Conservation (phyloP, 2,888 invertebrate genomes). For the Scrobipalpa atriplicella region DNA sequence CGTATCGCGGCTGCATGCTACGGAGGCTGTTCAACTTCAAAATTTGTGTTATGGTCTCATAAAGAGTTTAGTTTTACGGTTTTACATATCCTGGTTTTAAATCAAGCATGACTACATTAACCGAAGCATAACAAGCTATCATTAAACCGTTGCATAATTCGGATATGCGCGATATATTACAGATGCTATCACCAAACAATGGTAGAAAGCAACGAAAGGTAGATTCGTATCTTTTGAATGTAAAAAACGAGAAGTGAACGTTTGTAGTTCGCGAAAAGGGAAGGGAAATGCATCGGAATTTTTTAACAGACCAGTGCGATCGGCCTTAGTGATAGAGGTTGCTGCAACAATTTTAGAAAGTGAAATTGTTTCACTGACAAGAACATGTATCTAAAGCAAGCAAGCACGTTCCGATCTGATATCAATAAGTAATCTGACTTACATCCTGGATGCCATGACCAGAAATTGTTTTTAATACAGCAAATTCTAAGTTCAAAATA, state of each 20-base stretch:
- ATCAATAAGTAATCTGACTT: too few relatives aligned
- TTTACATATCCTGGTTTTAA: neutral
- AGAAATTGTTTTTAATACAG: too few relatives aligned
- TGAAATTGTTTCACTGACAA: neutral
- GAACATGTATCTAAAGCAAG: neutral
- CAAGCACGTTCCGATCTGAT: too few relatives aligned
- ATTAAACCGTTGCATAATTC: conserved; percentile 30
- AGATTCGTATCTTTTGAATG: conserved; percentile 44
- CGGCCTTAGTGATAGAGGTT: neutral
- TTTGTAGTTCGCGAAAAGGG: conserved; percentile 22
- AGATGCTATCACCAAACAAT: conserved; percentile 40
- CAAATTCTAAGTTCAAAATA: too few relatives aligned
- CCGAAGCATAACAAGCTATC: conserved; percentile 20
- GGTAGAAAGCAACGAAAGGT: conserved; percentile 41
- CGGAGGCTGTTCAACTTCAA: too few relatives aligned
- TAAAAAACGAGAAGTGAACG: conserved; percentile 41
- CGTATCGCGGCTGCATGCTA: too few relatives aligned
- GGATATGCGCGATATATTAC: conserved; percentile 15
- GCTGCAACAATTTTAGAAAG: conserved; percentile 15
- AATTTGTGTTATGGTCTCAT: too few relatives aligned
- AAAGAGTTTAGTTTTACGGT: too few relatives aligned
- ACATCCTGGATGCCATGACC: too few relatives aligned
- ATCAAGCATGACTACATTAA: neutral
- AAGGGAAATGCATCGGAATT: neutral
- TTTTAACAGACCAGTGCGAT: neutral